These are phyloP conservation scores for Anarrhichthys ocellatus DNA, from an alignment of 2,113 vertebrate genomes.

Conservation along the genomic window DNA sequence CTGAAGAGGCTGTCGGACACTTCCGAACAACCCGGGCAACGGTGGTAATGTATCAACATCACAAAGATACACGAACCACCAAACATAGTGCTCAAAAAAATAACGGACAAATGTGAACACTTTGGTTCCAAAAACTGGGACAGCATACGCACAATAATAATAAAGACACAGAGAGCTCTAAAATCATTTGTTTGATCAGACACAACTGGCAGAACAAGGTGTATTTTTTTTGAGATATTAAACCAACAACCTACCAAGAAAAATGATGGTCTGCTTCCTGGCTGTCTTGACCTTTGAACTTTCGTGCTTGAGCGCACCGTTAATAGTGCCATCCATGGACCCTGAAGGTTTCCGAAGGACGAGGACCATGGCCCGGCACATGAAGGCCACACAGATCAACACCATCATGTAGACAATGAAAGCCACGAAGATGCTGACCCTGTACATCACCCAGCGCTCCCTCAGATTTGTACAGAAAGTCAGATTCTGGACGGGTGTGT, in stretches of 20 bases:
- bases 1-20: slow-evolving; percentile 21
- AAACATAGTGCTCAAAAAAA: neutral
- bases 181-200: neutral
- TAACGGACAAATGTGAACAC: neutral
- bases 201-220: neutral
- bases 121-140: neutral
- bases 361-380: slow-evolving; percentile 93
- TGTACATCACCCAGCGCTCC: slow-evolving; percentile 88
- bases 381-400: slow-evolving; percentile 86
- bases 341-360: slow-evolving; percentile 78
- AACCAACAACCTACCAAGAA: slow-evolving; percentile 79
- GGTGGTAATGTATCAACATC: neutral
- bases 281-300: slow-evolving; percentile 80
- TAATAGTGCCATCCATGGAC: slow-evolving; percentile 14
- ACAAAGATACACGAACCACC: neutral
- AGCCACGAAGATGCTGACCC: slow-evolving; percentile 87
- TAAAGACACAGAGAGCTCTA: neutral
- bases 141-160: neutral
- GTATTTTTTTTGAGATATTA: neutral
- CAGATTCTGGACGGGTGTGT: slow-evolving; percentile 78
- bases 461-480: slow-evolving; percentile 94
- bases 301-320: slow-evolving; percentile 72
- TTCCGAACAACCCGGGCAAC: neutral
- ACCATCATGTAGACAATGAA: slow-evolving; percentile 91
- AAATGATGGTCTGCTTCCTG: slow-evolving; percentile 91